These are phyloP conservation scores for Taphrorychus bicolor DNA, from an alignment of 2,888 invertebrate species.

Conservation along the genomic window DNA sequence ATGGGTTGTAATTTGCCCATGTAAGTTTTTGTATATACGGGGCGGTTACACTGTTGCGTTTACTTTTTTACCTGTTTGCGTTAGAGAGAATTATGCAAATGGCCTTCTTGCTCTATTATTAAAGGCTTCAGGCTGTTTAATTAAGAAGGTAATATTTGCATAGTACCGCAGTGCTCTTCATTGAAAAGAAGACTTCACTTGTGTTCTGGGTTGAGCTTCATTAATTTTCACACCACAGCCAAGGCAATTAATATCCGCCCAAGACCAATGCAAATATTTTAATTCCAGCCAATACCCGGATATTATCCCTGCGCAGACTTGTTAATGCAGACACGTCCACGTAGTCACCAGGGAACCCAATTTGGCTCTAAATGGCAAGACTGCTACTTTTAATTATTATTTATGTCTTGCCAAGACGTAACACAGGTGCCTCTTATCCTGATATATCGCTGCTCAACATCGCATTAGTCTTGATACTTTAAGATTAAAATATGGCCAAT, in stretches of 20 bases:
- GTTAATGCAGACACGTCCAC: neutral
- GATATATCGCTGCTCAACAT: neutral
- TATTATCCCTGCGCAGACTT: constrained; percentile 10
- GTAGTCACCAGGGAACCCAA: neutral
- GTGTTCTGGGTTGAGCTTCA: too few species aligned
- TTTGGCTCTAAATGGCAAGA: neutral
- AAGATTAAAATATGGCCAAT: neutral
- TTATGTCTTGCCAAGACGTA: neutral
- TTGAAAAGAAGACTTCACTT: neutral
- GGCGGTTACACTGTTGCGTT: neutral
- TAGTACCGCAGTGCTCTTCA: too few species aligned
- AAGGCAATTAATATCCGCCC: neutral
- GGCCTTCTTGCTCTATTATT: neutral
- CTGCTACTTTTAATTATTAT: constrained; percentile 3
- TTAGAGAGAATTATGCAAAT: neutral
- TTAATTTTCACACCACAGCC: neutral
- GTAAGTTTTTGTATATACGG: neutral
- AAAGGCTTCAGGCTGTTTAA: neutral
- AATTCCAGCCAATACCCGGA: constrained; percentile 10
- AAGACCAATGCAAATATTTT: constrained; percentile 7
- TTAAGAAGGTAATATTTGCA: too few species aligned
- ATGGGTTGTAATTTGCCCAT: neutral
- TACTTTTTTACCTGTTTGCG: neutral
- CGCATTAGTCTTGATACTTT: neutral
- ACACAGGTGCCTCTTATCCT: neutral